phyloP scores from a whole-genome alignment of 2,113 vertebrate species.

The Colinus virginianus region DNA sequence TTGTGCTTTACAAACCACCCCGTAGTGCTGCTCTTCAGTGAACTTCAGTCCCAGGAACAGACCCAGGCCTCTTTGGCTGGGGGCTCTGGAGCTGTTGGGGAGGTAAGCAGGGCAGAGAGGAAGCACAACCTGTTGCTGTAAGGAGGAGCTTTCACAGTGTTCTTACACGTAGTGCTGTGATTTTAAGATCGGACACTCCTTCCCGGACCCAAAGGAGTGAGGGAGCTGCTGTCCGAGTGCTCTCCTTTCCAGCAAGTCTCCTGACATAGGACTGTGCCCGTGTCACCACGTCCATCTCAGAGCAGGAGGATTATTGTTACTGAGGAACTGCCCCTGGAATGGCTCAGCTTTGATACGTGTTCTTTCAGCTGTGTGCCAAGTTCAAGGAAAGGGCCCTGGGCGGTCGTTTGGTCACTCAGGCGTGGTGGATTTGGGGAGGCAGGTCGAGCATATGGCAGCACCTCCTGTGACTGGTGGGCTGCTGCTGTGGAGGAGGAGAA shows the following conservation, averaged over 20 bases:
- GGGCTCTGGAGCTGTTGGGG: background rate
- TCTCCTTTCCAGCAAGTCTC: background rate
- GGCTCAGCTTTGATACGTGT: background rate
- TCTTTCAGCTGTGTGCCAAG: background rate
- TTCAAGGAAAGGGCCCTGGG: background rate
- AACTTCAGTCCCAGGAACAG: background rate
- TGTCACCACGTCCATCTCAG: background rate
- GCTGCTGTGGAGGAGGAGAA: conserved; percentile 3
- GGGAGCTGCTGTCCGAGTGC: background rate
- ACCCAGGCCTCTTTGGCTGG: background rate
- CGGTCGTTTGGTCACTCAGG: conserved; percentile 3
- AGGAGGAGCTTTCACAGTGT: background rate
- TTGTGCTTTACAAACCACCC: background rate
- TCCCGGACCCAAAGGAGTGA: background rate
- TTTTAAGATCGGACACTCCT: background rate
- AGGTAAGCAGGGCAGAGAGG: background rate
- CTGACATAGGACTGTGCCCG: background rate
- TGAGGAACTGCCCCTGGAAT: background rate
- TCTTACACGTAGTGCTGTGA: background rate
- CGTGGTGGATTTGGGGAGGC: conserved; percentile 21
- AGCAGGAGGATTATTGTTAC: background rate
- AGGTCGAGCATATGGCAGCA: conserved; percentile 44
- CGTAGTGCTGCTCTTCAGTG: background rate
- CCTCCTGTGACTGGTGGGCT: conserved; percentile 8
- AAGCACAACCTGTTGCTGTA: background rate